Base-by-base conservation (phyloP, 2,888 invertebrate species). In the Coremacera marginata region DNA sequence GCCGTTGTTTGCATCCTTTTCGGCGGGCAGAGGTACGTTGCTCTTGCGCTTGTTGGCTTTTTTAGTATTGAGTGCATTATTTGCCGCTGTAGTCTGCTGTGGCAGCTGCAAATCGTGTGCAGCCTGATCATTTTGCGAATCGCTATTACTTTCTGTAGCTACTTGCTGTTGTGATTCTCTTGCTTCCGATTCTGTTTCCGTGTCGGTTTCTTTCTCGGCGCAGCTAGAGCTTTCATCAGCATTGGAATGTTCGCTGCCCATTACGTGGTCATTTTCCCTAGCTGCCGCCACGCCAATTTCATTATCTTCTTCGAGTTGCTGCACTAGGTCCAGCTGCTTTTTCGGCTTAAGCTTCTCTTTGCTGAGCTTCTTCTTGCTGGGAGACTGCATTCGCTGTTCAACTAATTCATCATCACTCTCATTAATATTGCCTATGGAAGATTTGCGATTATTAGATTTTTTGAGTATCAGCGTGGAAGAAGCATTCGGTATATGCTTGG, bases 261-360 rank as follows among this genome's bases (percentile, higher is more conserved):
- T 34, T 14, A 9, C 22, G 37, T 37, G 5, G 1, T 37, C 8
- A 37, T 37, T 37, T 7, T 7, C 37, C 37, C 37, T 37, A 7
- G 19, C 22, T 3, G 22, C 19, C 19, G 55, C 44, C 34, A 62
- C 75, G 25, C n/a, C n/a, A n/a, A 37, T 51, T 60, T 9, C 7
- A 34, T 74, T 68, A 72, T 75, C 71, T 9, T 52, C 57, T 68
- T 79, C 79, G 49, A 81, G 49, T 51, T 81, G 71, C 2, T 72
- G 67, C 1, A 73, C 65, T 5, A 82, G 70, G 65, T 83, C 79
- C 9, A 83, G 27, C 7, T 81, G 73, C 16, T 78, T 67, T 63
- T 79, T 81, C 55, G 80, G 77, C 49, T 80, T 77, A n/a, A 79
- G 77, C 11, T 80, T 73, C 3, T 57, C 63, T 79, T 80, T 81